Conservation (phyloP, 2,113 vertebrate genomes). For the Psammodynastes pulverulentus region DNA sequence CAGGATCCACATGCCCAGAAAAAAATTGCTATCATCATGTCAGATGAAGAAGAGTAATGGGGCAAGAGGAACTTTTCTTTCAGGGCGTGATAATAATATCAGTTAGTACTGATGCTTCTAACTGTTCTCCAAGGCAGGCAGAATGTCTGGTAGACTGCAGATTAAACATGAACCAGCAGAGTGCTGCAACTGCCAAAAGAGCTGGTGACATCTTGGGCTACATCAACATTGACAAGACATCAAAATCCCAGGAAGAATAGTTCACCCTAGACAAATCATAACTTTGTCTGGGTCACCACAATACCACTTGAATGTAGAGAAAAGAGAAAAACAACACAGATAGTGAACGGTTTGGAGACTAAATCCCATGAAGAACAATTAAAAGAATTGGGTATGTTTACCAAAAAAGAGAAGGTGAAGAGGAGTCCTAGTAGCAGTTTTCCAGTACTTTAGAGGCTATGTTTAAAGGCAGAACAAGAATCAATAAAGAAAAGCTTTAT, state of each 20-base stretch:
- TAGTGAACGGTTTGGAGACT: too few relatives aligned
- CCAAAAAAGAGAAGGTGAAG: too few relatives aligned
- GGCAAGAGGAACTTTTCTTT: neutral
- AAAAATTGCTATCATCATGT: neutral
- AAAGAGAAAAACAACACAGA: too few relatives aligned
- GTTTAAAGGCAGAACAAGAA: too few relatives aligned
- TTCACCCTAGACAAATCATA: neutral
- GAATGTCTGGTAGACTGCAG: neutral
- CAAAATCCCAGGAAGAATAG: neutral
- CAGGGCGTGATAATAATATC: neutral
- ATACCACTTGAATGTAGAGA: too few relatives aligned
- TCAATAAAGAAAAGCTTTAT: too few relatives aligned
- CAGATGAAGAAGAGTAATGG: neutral
- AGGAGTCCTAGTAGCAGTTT: too few relatives aligned
- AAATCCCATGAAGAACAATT: too few relatives aligned
- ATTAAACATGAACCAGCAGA: neutral
- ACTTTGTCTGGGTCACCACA: too few relatives aligned
- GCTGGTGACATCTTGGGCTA: neutral
- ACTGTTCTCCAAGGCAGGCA: neutral
- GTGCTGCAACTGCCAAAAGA: neutral
- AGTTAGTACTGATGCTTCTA: too few relatives aligned
- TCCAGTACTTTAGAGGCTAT: too few relatives aligned
- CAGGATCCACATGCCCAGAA: neutral
- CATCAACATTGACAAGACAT: neutral
- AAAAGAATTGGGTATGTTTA: too few relatives aligned